A percentile compares a stretch with the other conserved stretches of the same genome.
phyloP scores from a whole-genome alignment of 2,888 invertebrate species.

The Trichacis sp. region DNA sequence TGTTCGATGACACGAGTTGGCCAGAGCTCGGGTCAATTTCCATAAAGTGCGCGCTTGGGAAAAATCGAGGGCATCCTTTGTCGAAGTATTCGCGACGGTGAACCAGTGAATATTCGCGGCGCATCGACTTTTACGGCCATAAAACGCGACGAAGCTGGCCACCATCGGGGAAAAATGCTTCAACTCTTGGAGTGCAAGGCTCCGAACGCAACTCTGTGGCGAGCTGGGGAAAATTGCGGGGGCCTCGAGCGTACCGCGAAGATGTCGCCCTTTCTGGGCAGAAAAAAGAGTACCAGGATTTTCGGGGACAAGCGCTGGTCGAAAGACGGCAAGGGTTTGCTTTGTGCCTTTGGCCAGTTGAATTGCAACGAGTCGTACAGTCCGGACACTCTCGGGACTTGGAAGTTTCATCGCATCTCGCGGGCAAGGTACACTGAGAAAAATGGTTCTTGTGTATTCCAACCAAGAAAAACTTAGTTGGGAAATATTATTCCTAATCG shows the following conservation, averaged over 20 bases:
- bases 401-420: slow-evolving; percentile 61
- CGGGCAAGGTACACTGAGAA: slow-evolving; percentile 60
- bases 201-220: slow-evolving; percentile 59
- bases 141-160: too few species aligned
- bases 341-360: slow-evolving; percentile 59
- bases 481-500: too few species aligned
- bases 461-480: too few species aligned
- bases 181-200: slow-evolving; percentile 57
- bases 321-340: slow-evolving; percentile 54
- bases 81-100: slow-evolving; percentile 8
- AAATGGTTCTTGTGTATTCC: too few species aligned
- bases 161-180: slow-evolving; percentile 50
- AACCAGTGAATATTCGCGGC: slow-evolving; percentile 1
- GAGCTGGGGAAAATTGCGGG: slow-evolving; percentile 45
- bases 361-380: slow-evolving; percentile 58
- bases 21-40: too few species aligned
- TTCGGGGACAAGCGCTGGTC: slow-evolving; percentile 53
- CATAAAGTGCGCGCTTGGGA: slow-evolving; percentile 9
- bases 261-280: slow-evolving; percentile 44
- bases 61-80: slow-evolving; percentile 4
- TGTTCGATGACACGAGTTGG: neutral
- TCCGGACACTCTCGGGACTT: slow-evolving; percentile 62
- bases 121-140: too few species aligned
- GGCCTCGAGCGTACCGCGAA: slow-evolving; percentile 35
- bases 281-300: slow-evolving; percentile 19